phyloP scores from a whole-genome alignment of 2,113 vertebrate species.

The Sarotherodon lohbergeri region DNA sequence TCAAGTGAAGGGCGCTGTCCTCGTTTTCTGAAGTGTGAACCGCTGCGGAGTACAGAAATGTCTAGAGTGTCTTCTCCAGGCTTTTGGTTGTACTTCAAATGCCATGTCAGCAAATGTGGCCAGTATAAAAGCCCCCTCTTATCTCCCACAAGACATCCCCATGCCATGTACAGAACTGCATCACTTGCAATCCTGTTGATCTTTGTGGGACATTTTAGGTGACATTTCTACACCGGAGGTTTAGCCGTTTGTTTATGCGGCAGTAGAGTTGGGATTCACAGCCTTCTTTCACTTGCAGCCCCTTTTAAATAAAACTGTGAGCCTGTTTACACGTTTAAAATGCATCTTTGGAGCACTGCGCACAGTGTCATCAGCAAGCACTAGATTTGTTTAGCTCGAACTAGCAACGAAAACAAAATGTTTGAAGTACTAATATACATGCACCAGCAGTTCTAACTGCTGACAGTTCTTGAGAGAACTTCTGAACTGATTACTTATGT shows the following conservation, averaged over 20 bases:
- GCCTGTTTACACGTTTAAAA: not conserved
- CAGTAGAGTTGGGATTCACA: not conserved
- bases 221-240: not conserved
- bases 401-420: not conserved
- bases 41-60: not conserved
- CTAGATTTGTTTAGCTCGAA: not conserved
- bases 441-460: not conserved
- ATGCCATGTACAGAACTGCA: not conserved
- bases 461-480: not conserved
- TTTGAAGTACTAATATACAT: not conserved
- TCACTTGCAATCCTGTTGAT: not conserved
- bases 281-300: not conserved
- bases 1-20: not conserved
- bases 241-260: not conserved
- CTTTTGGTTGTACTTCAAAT: not conserved
- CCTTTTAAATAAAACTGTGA: not conserved
- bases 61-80: not conserved
- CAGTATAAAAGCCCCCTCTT: not conserved
- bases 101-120: not conserved
- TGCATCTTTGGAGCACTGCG: not conserved
- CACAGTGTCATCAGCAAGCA: not conserved
- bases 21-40: not conserved
- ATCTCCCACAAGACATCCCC: not conserved
- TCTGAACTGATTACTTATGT: not conserved
- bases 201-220: not conserved